Conservation (phyloP, 2,113 vertebrate species). For the Poecilia latipinna region DNA sequence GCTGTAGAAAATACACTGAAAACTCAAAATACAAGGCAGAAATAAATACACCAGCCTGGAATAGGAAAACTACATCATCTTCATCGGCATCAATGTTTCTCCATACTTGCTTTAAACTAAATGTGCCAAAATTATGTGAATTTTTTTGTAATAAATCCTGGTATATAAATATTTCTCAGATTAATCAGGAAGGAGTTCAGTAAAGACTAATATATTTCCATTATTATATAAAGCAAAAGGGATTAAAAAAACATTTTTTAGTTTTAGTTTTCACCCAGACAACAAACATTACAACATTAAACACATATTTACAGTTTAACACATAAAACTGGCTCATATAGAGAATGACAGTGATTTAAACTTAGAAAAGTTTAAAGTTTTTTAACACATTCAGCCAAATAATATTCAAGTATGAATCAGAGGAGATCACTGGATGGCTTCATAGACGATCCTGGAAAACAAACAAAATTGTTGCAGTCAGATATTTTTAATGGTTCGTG, state of each 20-base stretch:
- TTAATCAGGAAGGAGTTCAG: constrained; percentile 4
- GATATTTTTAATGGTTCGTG: no score
- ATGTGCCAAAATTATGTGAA: background rate
- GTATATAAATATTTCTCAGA: background rate
- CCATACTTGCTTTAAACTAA: constrained; percentile 25
- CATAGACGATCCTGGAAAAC: constrained; percentile 62
- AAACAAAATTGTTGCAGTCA: constrained; percentile 3
- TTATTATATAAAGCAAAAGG: constrained; percentile 39
- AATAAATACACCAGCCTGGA: background rate
- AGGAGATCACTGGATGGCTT: constrained; percentile 20
- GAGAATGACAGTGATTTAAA: constrained; percentile 18
- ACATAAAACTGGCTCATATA: constrained; percentile 29
- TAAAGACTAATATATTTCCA: background rate
- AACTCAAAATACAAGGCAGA: background rate
- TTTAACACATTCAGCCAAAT: constrained; percentile 47
- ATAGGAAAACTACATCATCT: background rate
- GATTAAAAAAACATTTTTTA: constrained; percentile 43
- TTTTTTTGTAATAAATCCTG: background rate
- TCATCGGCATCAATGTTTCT: constrained; percentile 1
- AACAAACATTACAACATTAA: constrained; percentile 28
- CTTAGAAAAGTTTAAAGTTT: background rate
- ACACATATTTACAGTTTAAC: constrained; percentile 40
- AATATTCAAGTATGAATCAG: constrained; percentile 58
- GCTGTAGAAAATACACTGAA: constrained; percentile 11
- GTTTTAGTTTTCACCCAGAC: constrained; percentile 15